Base-by-base conservation (phyloP, 1,140 invertebrate species). In the Plodia interpunctella region DNA sequence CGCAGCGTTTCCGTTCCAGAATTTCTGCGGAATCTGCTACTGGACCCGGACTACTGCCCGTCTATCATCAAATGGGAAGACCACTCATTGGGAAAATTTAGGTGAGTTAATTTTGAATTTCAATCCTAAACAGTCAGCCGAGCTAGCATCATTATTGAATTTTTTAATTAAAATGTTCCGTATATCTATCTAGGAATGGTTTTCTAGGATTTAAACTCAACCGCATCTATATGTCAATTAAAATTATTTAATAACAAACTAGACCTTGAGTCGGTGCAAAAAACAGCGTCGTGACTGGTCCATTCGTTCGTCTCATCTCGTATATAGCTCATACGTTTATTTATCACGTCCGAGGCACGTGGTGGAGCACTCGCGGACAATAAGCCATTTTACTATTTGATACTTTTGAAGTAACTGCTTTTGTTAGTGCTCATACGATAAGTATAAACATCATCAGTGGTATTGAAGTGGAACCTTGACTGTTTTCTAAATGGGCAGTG, bases 61-160 rank as follows among this genome's bases (percentile, higher is more conserved):
- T 93, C 92, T 59, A 90, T 96, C 49, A 95, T 97, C 62, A 94
- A 95, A 77, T 98, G 97, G 97, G 97, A 97, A 78, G 93, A 97
- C 82, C 93, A 95, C 70, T 93, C 94, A 20, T 92, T 94, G 65
- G 96, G 96, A 0, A 94, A 95, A 62, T 98, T 98, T 88, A 90
- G 87, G 90, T 90, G 68, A 85, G 86, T 78, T 62, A 51, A 32
- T 54, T 11, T 32, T 32, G 32, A 50, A 15, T 49, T 49, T 30
- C n/a, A n/a, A n/a, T n/a, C n/a, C n/a, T n/a, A n/a, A n/a, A n/a
- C n/a, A n/a, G n/a, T n/a, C n/a, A 25, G 6, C 21, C 21, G 6
- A 25, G 6, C 21, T 3, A 25, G 6, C 21, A 25, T 25, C 6
- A 25, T 25, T 25, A 3, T 25, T 25, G 21, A 25, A 25, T 2